Conservation (phyloP, 2,113 vertebrate genomes). For the Daboia siamensis region DNA sequence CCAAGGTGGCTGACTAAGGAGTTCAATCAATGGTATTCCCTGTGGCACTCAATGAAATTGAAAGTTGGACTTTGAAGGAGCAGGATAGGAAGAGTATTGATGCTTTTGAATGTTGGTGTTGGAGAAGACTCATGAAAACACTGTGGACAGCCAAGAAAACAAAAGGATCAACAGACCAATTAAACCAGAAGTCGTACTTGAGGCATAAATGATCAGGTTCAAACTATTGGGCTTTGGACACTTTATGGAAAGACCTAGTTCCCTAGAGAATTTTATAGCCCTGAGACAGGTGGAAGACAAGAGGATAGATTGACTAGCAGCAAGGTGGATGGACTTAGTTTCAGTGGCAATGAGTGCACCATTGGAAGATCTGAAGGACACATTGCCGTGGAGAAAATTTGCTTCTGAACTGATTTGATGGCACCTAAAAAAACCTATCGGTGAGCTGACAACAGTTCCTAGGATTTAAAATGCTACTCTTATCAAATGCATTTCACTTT, state of each 20-base stretch:
- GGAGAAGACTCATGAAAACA: neutral
- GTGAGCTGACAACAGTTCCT: neutral
- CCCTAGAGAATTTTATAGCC: neutral
- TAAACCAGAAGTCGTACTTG: neutral
- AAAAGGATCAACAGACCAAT: neutral
- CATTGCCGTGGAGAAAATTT: neutral
- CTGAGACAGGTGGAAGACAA: neutral
- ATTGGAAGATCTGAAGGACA: neutral
- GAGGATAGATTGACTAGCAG: neutral
- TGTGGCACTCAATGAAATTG: neutral
- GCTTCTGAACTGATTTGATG: neutral
- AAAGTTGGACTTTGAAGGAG: neutral
- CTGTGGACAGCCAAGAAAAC: neutral
- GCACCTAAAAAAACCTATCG: neutral
- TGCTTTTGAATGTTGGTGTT: neutral
- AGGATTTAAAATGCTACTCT: neutral
- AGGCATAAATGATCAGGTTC: neutral
- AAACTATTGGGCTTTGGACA: neutral
- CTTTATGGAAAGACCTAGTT: neutral
- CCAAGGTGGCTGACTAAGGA: neutral
- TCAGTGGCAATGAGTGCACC: neutral
- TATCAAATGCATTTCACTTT: neutral
- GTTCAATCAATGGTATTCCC: neutral
- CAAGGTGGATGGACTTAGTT: neutral
- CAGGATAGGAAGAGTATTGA: neutral